Evolutionary conservation across 1,140 invertebrate genomes (phyloP).

Genomic region (Rhizoglyphus robini): DNA sequence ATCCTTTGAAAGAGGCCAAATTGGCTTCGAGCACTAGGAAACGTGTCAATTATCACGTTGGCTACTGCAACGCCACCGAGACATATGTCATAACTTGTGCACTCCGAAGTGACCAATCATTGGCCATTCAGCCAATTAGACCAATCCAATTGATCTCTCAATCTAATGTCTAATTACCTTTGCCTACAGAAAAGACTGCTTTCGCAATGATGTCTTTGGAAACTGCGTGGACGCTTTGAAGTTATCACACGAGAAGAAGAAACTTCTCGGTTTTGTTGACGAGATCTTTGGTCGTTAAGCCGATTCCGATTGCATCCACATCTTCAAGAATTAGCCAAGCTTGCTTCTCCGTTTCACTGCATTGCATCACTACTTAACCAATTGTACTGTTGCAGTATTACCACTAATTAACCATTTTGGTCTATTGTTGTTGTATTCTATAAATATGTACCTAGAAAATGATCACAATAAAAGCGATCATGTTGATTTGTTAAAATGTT

Average conservation of each 20-base stretch:
- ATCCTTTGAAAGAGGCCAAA: too few relatives aligned
- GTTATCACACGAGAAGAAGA: constrained; percentile 57
- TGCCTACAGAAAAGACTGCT: constrained; percentile 33
- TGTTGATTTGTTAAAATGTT: neutral
- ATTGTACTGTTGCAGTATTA: too few relatives aligned
- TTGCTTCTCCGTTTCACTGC: neutral
- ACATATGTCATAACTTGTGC: too few relatives aligned
- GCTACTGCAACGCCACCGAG: too few relatives aligned
- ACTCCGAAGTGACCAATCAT: too few relatives aligned
- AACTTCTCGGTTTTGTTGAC: constrained; percentile 5
- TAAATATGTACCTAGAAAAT: neutral
- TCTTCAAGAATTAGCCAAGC: neutral
- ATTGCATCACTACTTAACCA: too few relatives aligned
- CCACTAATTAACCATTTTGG: too few relatives aligned
- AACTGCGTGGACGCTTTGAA: constrained; percentile 73
- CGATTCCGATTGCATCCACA: neutral
- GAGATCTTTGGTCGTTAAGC: constrained; percentile 6
- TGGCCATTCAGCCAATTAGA: too few relatives aligned
- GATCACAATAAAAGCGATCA: neutral
- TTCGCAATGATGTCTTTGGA: constrained; percentile 77
- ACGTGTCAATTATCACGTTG: too few relatives aligned
- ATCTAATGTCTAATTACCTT: neutral
- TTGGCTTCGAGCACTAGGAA: too few relatives aligned
- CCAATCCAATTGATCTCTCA: too few relatives aligned
- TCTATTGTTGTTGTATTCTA: too few relatives aligned